Conservation (phyloP, 2,888 invertebrate species). For the Ochropleura plecta region DNA sequence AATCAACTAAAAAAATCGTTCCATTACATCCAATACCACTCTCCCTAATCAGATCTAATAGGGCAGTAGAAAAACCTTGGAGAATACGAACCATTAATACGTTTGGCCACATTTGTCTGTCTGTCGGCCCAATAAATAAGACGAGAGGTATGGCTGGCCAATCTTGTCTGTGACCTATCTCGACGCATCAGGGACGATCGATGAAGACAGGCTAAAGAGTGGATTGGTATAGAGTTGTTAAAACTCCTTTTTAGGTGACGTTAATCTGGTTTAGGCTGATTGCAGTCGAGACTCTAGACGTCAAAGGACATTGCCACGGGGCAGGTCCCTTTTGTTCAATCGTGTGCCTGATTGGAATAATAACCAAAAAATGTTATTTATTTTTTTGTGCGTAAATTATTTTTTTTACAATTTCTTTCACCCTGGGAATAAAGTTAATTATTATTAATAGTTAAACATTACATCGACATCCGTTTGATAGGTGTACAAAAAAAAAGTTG, state of each 20-base stretch:
- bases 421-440: no score
- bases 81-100: constrained; percentile 77
- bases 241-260: constrained; percentile 22
- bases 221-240: constrained; percentile 73
- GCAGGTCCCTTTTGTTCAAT: no score
- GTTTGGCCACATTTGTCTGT: constrained; percentile 86
- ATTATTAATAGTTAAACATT: no score
- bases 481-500: no score
- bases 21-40: constrained; percentile 69
- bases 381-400: no score
- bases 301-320: no score
- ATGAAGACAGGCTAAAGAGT: constrained; percentile 78
- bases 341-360: no score
- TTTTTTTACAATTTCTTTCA: no score
- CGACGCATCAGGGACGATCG: constrained; percentile 84
- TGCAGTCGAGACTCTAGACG: no score
- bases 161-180: constrained; percentile 88
- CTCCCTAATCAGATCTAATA: constrained; percentile 79
- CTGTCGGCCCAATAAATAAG: constrained; percentile 88
- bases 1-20: constrained; percentile 42
- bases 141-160: constrained; percentile 82
- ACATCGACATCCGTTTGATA: no score
- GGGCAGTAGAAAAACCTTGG: constrained; percentile 74
- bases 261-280: no score
- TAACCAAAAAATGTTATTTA: no score